Evolutionary conservation across 2,888 invertebrate genomes (phyloP).

Genomic region (Ceriagrion tenellum): DNA sequence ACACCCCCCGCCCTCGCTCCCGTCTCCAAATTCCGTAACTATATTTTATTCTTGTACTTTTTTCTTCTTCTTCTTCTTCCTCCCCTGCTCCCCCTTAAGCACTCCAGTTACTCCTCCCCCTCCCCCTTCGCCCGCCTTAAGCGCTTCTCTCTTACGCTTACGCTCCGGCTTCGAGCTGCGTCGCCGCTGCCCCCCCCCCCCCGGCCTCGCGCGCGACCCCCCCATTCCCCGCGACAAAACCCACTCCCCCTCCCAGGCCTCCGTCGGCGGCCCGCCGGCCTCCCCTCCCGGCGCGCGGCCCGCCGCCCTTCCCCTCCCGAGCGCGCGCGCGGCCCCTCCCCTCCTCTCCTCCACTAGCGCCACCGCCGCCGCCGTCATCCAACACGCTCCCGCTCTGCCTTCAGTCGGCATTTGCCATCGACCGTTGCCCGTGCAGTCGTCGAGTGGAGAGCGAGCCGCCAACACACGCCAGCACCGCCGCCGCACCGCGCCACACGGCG

Average conservation of each 20-base stretch:
- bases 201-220: too few species aligned
- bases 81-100: not conserved
- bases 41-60: not conserved
- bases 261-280: too few species aligned
- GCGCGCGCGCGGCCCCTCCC: too few species aligned
- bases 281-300: too few species aligned
- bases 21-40: not conserved
- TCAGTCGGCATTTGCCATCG: conserved; percentile 14
- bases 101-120: not conserved
- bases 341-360: not conserved
- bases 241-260: too few species aligned
- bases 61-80: not conserved
- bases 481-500: not conserved
- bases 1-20: not conserved
- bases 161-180: too few species aligned
- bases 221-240: too few species aligned
- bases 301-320: not conserved
- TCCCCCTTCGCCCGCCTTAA: not conserved
- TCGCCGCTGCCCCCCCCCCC: too few species aligned
- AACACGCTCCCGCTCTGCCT: not conserved
- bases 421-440: not conserved
- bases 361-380: not conserved
- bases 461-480: not conserved
- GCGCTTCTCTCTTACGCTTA: not conserved
- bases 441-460: not conserved